Evolutionary conservation across 2,888 invertebrate species (phyloP), one percentile per base, ranked within the genome.

Genomic region (Lasioglossum lativentre): DNA sequence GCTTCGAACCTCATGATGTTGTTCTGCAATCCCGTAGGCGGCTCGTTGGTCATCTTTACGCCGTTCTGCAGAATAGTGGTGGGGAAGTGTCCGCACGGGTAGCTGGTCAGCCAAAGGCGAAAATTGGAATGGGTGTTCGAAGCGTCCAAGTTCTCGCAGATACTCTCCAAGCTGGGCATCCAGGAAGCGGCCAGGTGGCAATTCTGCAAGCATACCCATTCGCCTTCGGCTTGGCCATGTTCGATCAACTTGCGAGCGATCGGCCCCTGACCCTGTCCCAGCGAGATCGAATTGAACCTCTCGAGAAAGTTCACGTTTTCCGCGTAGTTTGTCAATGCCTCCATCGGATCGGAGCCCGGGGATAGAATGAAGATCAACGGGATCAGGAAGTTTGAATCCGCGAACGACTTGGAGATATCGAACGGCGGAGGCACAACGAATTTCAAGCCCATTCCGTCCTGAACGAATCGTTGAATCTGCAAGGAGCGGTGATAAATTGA

Each of bases 191-290:
- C 96, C 75, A 97, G 93, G 91, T 97, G 97, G 92, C 97, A 97
- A 94, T 97, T 97, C 94, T 97, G 96, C 74, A 97, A 94, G 89
- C 97, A 95, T 1, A 97, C 95, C 97, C 97, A 97, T 16, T 95
- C 94, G 3, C 97, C 97, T 8, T 95, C 95, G 78, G 91, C 91
- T 82, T 96, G 95, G 0, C 96, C 96, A 59, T 95, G 91, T 59
- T 94, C 93, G 45, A 97, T 96, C 88, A 96, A 93, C 27, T 92
- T 92, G 59, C 96, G 93, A 42, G 96, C 96, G 74, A 93, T 91
- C 42, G 92, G 90, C 0, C 93, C 94, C 89, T 95, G 92, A 63
- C 96, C 96, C 88, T 96, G 96, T 16, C 96, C 96, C 14, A 97
- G 94, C 0, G 96, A 96, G 52, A 97, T 95, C 45, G 96, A 95